These are phyloP conservation scores for Anomalospiza imberbis DNA, from an alignment of 2,797 vertebrate species.

Conservation along the genomic window DNA sequence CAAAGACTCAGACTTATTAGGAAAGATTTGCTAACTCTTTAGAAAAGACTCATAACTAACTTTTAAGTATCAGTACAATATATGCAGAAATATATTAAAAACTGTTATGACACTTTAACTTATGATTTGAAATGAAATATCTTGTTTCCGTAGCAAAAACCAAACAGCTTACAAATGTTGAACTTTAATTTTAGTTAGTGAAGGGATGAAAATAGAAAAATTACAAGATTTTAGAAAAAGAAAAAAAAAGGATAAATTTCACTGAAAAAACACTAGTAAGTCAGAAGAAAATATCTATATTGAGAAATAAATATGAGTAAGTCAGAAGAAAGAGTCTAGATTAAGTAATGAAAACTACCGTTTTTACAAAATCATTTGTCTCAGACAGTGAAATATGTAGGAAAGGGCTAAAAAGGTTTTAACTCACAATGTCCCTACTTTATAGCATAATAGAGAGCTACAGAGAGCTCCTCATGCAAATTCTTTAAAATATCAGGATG, in stretches of 20 bases:
- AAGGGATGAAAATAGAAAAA: background rate
- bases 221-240: background rate
- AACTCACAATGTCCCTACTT: background rate
- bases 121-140: background rate
- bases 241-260: background rate
- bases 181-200: background rate
- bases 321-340: background rate
- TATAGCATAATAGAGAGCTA: background rate
- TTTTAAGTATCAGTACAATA: background rate
- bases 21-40: constrained; percentile 8
- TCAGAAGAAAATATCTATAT: background rate
- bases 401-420: background rate
- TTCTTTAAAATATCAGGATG: background rate
- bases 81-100: background rate
- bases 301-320: background rate
- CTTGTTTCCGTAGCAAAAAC: background rate
- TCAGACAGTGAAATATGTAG: background rate
- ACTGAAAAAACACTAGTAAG: background rate
- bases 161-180: background rate
- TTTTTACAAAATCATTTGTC: background rate
- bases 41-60: background rate
- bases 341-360: background rate
- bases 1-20: constrained; percentile 1
- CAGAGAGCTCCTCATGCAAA: background rate
- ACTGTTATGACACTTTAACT: background rate